Evolutionary conservation across 2,113 vertebrate genomes (phyloP).

Genomic region (Pomatorhinus ruficollis): DNA sequence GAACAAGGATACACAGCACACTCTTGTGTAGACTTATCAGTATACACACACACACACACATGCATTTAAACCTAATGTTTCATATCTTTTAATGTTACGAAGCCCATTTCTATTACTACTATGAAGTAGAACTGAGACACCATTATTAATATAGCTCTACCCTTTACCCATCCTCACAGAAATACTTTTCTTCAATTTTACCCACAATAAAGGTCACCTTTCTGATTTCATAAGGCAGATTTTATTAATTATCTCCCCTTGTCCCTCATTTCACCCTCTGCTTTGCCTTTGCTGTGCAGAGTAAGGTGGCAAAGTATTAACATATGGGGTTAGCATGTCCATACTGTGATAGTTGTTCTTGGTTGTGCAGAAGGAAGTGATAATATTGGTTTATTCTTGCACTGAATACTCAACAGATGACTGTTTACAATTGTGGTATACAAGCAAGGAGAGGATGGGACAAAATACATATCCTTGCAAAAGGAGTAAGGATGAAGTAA

Average conservation of each 20-base stretch:
- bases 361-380: neutral
- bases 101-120: neutral
- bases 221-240: neutral
- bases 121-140: neutral
- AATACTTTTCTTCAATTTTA: neutral
- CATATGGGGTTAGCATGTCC: neutral
- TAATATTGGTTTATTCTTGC: neutral
- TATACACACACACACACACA: no score
- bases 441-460: neutral
- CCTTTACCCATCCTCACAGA: neutral
- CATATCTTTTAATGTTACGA: neutral
- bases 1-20: neutral
- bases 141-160: neutral
- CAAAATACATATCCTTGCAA: neutral
- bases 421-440: neutral
- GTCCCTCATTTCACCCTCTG: neutral
- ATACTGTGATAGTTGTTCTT: neutral
- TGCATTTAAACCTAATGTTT: neutral
- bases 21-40: neutral
- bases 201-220: neutral
- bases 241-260: neutral
- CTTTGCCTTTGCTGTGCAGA: neutral
- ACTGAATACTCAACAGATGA: neutral
- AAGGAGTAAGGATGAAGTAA: neutral
- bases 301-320: neutral